Evolutionary conservation across 2,113 vertebrate genomes (phyloP).

Genomic region (Litocranius walleri): DNA sequence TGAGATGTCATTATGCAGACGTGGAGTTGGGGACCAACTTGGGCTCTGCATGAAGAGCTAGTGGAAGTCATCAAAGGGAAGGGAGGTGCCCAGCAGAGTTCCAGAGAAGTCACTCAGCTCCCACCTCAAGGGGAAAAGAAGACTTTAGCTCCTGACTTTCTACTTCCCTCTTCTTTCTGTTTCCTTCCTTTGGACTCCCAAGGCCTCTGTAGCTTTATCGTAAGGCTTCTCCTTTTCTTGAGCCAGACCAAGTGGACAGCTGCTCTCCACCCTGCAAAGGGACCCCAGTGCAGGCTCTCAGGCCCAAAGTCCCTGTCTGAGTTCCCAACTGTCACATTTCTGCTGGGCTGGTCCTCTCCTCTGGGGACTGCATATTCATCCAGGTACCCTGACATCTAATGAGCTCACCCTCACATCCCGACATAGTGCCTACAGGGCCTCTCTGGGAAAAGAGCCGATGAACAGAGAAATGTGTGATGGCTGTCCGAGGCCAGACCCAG

Average conservation of each 20-base stretch:
- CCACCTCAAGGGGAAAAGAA: neutral
- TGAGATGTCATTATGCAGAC: neutral
- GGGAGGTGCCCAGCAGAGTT: neutral
- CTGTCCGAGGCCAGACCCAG: neutral
- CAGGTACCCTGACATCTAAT: neutral
- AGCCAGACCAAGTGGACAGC: neutral
- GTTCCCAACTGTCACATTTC: neutral
- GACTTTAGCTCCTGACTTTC: neutral
- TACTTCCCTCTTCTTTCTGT: neutral
- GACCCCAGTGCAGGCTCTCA: neutral
- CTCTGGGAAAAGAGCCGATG: neutral
- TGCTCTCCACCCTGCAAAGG: neutral
- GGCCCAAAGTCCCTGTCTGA: neutral
- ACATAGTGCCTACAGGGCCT: neutral
- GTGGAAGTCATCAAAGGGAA: neutral
- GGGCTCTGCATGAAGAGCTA: neutral
- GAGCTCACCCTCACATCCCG: neutral
- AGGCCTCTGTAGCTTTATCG: neutral
- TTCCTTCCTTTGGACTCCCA: neutral
- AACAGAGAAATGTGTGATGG: neutral
- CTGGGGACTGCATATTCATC: neutral
- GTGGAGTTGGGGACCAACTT: fast-evolving
- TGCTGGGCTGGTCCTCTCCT: neutral
- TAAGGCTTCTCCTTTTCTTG: neutral
- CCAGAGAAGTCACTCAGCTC: neutral